These are phyloP conservation scores for Sebastes miniatus DNA, from an alignment of 2,797 vertebrate species.

Conservation along the genomic window DNA sequence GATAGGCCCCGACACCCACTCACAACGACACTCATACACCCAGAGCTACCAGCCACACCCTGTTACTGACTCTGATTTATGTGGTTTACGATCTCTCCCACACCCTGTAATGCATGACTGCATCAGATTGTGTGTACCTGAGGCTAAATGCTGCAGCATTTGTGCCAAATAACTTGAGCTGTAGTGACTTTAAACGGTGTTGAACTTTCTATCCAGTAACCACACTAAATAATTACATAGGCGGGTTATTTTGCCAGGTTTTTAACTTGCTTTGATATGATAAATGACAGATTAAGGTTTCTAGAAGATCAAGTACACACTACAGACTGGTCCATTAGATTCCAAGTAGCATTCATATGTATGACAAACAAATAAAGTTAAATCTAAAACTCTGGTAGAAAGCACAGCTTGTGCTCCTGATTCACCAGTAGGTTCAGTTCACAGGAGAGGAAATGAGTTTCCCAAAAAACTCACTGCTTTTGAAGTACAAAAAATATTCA, in stretches of 20 bases:
- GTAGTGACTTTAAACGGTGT: not conserved
- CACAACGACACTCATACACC: not conserved
- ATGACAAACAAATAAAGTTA: no score
- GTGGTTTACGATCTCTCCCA: not conserved
- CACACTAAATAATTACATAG: not conserved
- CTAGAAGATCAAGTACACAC: not conserved
- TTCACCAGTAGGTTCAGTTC: not conserved
- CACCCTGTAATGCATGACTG: not conserved
- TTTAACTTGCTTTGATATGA: not conserved
- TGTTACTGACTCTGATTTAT: not conserved
- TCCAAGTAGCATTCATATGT: not conserved
- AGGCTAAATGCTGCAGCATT: not conserved
- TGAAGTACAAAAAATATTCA: not conserved
- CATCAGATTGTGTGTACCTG: conserved; percentile 10
- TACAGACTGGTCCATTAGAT: not conserved
- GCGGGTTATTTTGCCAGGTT: not conserved
- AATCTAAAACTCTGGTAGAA: not conserved
- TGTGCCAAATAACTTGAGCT: not conserved
- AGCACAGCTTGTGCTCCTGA: not conserved
- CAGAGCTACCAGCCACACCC: conserved; percentile 20
- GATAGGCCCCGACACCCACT: not conserved
- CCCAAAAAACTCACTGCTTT: not conserved
- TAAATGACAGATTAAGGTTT: not conserved
- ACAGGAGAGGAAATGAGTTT: not conserved
- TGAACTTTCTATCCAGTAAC: not conserved